Evolutionary conservation across 1,140 invertebrate species (phyloP), one percentile per base, ranked within the genome.

Genomic region (Brachionus manjavacas): DNA sequence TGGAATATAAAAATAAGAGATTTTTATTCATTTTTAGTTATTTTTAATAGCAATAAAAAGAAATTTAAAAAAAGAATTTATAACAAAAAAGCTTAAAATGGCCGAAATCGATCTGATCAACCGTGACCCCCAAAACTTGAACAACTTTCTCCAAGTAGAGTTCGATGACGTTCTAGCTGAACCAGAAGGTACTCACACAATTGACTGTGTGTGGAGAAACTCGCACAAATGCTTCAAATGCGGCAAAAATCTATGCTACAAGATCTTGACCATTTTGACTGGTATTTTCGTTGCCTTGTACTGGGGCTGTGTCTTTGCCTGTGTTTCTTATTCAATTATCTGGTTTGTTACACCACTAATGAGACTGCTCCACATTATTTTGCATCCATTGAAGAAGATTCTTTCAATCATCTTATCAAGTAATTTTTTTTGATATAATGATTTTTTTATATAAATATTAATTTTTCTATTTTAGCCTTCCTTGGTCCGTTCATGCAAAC

Each of bases 121-220:
- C 41, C 68, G 85, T 55, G 85, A 85, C 46, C 85, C 85, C 41
- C 49, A 79, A 23, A 74, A 85, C 43, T 84, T 85, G 46, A 85
- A 85, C 79, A 76, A 85, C n/a, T 60, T 88, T 95, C 12, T 87
- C 12, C 66, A 88, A 87, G 85, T 87, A 3, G 39, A 83, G 20
- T 95, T 93, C 92, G 92, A 93, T 85, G 93, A 94, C 86, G 91
- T 94, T 55, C 91, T 94, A 28, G 94, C 93, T 0, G 94, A 95
- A 88, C 93, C 94, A 4, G 92, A 93, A 81, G 92, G 92, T 2
- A 92, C 93, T 4, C 90, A 93, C 49, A 93, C 93, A 85, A 91
- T 92, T 1, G 92, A 94, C 87, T 93, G 93, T 87, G 93, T 93
- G 35, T 95, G 94, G 94, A 90, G 91, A 28, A 88, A 93, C 14